These are phyloP conservation scores for Eupithecia inturbata DNA, from an alignment of 2,888 invertebrate genomes.

Conservation along the genomic window DNA sequence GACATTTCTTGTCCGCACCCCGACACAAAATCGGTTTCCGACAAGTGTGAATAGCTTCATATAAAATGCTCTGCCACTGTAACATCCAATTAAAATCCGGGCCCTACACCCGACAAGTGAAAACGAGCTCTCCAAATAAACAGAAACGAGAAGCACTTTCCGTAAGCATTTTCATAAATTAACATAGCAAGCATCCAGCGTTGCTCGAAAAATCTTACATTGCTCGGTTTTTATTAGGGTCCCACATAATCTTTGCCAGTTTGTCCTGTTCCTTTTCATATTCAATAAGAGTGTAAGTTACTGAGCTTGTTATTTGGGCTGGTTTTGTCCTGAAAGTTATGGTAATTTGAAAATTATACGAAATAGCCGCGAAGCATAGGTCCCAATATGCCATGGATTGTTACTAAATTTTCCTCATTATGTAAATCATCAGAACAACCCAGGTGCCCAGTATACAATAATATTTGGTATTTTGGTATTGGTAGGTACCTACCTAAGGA, in stretches of 20 bases:
- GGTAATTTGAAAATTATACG: constrained; percentile 16
- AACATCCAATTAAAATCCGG: too few species aligned
- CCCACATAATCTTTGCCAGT: constrained; percentile 11
- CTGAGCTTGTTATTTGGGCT: constrained; percentile 6
- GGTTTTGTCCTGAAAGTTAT: constrained; percentile 7
- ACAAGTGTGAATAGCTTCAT: too few species aligned
- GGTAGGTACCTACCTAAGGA: neutral
- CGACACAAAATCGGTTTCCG: too few species aligned
- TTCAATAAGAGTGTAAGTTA: constrained; percentile 11
- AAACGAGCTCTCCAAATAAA: neutral
- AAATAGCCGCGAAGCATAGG: neutral
- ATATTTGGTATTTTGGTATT: neutral
- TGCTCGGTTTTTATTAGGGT: constrained; percentile 7
- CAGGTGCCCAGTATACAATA: neutral
- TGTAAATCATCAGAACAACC: neutral
- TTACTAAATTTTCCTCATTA: neutral
- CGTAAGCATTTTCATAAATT: neutral
- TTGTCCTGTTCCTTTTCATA: constrained; percentile 4
- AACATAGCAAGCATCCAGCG: constrained; percentile 1
- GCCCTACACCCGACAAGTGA: too few species aligned
- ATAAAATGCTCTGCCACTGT: too few species aligned
- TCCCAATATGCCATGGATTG: neutral
- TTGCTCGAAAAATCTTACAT: constrained; percentile 8
- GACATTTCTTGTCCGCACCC: too few species aligned
- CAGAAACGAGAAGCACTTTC: neutral